Percentiles rank a stretch among this genome's conserved stretches.
Evolutionary conservation across 2,888 invertebrate species (phyloP).

Genomic region (Microplitis manilae): DNA sequence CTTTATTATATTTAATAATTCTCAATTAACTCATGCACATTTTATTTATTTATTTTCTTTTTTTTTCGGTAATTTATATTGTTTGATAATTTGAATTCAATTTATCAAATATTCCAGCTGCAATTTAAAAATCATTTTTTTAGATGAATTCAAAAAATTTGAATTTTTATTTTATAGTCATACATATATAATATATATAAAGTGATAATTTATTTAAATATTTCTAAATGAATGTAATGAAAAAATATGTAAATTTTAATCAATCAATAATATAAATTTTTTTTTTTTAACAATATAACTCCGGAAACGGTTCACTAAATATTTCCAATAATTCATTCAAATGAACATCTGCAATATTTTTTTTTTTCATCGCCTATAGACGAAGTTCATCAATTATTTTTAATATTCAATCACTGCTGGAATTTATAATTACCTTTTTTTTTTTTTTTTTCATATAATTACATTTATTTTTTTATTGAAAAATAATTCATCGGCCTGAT

Average conservation of each 20-base stretch:
- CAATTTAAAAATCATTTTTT: neutral
- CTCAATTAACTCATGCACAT: neutral
- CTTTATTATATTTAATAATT: too few relatives aligned
- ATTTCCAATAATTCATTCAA: slow-evolving; percentile 1
- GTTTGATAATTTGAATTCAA: neutral
- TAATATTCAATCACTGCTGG: neutral
- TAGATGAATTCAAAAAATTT: neutral
- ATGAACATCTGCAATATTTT: neutral
- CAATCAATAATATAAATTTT: neutral
- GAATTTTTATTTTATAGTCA: neutral
- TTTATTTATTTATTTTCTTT: neutral
- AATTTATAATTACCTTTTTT: neutral
- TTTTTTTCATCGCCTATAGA: neutral
- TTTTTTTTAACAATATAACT: neutral
- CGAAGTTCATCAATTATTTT: neutral
- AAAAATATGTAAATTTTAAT: neutral
- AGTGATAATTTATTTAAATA: neutral
- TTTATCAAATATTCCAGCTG: neutral
- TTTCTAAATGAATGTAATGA: slow-evolving; percentile 1
- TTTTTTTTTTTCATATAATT: neutral
- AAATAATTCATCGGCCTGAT: neutral
- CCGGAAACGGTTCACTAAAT: slow-evolving; percentile 1
- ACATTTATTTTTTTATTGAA: neutral
- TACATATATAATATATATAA: neutral
- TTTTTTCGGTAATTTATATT: neutral